Conservation (phyloP, 1,140 invertebrate species). For the Andrena cerasifolii region DNA sequence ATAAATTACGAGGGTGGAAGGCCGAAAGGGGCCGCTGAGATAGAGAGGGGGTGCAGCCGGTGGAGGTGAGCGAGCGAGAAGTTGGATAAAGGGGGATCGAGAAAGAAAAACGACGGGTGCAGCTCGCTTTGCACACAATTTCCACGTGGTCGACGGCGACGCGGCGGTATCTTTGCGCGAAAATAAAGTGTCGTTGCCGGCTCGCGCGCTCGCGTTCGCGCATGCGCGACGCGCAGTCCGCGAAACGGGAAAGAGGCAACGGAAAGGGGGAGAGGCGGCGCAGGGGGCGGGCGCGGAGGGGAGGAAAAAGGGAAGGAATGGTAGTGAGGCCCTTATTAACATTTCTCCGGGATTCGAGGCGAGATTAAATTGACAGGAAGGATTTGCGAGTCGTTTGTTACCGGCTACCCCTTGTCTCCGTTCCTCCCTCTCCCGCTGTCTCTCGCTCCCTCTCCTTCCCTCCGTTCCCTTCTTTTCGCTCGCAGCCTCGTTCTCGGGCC, state of each 20-base stretch:
- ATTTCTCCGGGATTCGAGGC: slow-evolving; percentile 81
- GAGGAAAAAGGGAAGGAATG: slow-evolving; percentile 42
- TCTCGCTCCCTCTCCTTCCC: slow-evolving; percentile 12
- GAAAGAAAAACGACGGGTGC: slow-evolving; percentile 54
- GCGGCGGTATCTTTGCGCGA: slow-evolving; percentile 77
- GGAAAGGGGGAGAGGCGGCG: background rate
- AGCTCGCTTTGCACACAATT: slow-evolving; percentile 80
- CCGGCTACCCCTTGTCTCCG: slow-evolving; percentile 58
- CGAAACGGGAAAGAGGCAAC: slow-evolving; percentile 60
- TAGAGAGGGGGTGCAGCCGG: slow-evolving; percentile 22
- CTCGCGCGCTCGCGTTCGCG: slow-evolving; percentile 46
- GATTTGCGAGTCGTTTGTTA: slow-evolving; percentile 83
- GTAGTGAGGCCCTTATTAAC: slow-evolving; percentile 78
- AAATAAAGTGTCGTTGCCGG: slow-evolving; percentile 78
- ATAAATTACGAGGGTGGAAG: slow-evolving; percentile 74
- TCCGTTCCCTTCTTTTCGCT: background rate
- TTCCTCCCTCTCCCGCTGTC: slow-evolving; percentile 10
- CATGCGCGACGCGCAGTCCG: slow-evolving; percentile 42
- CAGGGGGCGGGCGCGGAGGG: background rate
- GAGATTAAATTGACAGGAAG: slow-evolving; percentile 82
- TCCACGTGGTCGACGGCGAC: slow-evolving; percentile 64
- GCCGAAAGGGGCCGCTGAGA: slow-evolving; percentile 48
- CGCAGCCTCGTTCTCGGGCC: background rate
- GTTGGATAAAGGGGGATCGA: slow-evolving; percentile 23
- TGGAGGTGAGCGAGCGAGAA: slow-evolving; percentile 28